A percentile compares a stretch with the other conserved stretches of the same genome.
phyloP scores from a whole-genome alignment of 2,888 invertebrate genomes.

The Leptopterna dolabrata region DNA sequence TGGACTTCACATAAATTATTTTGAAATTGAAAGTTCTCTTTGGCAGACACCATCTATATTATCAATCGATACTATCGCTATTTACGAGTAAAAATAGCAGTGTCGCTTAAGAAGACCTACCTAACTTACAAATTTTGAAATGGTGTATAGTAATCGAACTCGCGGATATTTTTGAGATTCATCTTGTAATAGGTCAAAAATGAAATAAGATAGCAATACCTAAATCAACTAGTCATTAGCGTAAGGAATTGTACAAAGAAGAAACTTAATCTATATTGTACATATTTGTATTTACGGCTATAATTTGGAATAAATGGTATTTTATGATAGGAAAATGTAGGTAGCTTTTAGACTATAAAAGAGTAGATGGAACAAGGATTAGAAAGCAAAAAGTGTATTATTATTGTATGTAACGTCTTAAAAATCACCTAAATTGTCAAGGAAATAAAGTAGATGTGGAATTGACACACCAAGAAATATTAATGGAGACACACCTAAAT shows the following conservation, averaged over 20 bases:
- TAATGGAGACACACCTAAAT: background rate
- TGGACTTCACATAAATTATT: background rate
- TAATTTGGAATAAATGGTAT: background rate
- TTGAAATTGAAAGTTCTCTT: background rate
- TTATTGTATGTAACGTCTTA: background rate
- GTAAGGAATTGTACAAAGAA: background rate
- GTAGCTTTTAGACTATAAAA: background rate
- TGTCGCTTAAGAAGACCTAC: background rate
- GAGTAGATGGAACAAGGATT: background rate
- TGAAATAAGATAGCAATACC: background rate
- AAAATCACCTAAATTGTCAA: background rate
- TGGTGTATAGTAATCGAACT: background rate
- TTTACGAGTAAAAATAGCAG: background rate
- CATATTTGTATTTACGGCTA: constrained; percentile 33
- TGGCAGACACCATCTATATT: no score
- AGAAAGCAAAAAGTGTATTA: background rate
- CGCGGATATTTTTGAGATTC: background rate
- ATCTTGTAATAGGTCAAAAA: background rate
- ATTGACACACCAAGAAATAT: background rate
- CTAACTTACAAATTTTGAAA: background rate
- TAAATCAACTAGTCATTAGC: constrained; percentile 22
- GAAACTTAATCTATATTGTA: background rate
- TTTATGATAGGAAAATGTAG: background rate
- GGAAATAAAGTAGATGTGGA: background rate
- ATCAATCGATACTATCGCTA: no score